A percentile compares a stretch with the other conserved stretches of the same genome.
Evolutionary conservation across 23 tunicate genomes (phyloP).

Genomic region (Oikopleura vanhoeffeni): DNA sequence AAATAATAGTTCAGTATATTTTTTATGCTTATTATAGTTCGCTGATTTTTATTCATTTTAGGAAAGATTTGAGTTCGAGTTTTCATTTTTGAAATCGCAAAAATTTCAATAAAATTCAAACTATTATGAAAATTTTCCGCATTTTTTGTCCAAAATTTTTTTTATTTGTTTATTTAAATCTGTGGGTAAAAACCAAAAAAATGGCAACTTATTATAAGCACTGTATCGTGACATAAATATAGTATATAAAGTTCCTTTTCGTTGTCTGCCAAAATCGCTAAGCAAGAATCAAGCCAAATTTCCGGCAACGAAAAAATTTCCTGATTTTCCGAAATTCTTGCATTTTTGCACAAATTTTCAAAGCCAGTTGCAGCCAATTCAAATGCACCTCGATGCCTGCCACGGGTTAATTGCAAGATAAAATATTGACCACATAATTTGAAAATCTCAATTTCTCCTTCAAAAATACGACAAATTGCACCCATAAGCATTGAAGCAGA

Average conservation of each 20-base stretch:
- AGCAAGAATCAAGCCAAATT: not conserved
- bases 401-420: not conserved
- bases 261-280: not conserved
- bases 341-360: not conserved
- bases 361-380: slow-evolving; percentile 12
- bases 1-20: too few species aligned
- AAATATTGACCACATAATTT: not conserved
- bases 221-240: too few species aligned
- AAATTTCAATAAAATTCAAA: too few species aligned
- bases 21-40: too few species aligned
- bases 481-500: slow-evolving; percentile 9
- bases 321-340: not conserved
- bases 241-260: not conserved
- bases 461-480: not conserved
- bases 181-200: too few species aligned
- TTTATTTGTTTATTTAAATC: too few species aligned
- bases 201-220: too few species aligned
- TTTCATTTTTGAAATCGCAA: too few species aligned
- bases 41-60: too few species aligned
- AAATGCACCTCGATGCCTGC: slow-evolving; percentile 7
- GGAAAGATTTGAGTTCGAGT: too few species aligned
- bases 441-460: not conserved
- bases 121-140: too few species aligned
- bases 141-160: too few species aligned
- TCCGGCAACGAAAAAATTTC: not conserved